Percentiles rank a stretch among this genome's conserved stretches.
These are phyloP conservation scores for Rhizomys pruinosus DNA, from an alignment of 2,113 vertebrate genomes.

Conservation along the genomic window DNA sequence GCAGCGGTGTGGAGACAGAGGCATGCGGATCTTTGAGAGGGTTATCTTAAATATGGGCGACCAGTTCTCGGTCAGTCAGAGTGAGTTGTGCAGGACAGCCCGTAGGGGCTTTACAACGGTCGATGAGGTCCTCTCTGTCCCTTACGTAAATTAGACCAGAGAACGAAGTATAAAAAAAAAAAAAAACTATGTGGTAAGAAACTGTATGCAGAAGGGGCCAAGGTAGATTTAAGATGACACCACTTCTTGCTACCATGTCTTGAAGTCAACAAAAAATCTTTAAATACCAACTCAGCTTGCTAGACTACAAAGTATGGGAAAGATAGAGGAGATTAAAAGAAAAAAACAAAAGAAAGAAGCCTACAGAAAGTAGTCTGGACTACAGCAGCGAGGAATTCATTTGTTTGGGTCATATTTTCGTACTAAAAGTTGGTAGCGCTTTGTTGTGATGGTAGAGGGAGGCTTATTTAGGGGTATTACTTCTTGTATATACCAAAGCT, in stretches of 20 bases:
- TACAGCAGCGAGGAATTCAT: neutral
- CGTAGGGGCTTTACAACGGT: too few relatives aligned
- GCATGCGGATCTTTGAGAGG: too few relatives aligned
- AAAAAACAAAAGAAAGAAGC: neutral
- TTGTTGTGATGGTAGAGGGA: neutral
- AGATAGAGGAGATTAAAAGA: neutral
- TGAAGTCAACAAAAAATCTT: neutral
- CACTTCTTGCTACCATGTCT: slow-evolving; percentile 30
- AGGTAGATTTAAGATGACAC: slow-evolving; percentile 1
- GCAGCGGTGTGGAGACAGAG: too few relatives aligned
- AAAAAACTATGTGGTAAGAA: neutral
- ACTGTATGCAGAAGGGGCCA: neutral
- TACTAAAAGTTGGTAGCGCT: neutral
- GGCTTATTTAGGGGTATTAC: too few relatives aligned
- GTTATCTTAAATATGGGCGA: too few relatives aligned
- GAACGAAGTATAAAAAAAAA: neutral
- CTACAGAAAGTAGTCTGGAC: neutral
- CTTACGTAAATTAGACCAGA: too few relatives aligned
- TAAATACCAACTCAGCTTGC: slow-evolving; percentile 25
- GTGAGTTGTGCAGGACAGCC: too few relatives aligned
- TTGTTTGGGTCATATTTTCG: too few relatives aligned
- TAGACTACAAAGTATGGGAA: slow-evolving; percentile 27
- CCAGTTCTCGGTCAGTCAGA: too few relatives aligned
- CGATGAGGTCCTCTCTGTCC: too few relatives aligned
- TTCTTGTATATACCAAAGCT: too few relatives aligned